Evolutionary conservation across 2,797 vertebrate species (phyloP).

Genomic region (Emys orbicularis): DNA sequence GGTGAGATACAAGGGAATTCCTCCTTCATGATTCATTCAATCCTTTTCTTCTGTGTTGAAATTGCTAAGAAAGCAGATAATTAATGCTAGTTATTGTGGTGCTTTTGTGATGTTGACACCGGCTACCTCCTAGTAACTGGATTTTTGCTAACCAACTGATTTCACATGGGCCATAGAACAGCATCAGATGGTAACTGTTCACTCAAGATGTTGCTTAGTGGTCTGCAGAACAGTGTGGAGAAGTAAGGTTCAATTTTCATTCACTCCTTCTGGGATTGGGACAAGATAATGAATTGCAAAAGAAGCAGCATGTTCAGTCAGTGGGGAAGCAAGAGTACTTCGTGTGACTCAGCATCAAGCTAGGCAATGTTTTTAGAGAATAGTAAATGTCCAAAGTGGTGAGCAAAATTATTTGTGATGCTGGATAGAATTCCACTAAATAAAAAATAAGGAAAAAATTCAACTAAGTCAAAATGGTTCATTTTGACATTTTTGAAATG

Average conservation of each 20-base stretch:
- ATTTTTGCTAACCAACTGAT: neutral
- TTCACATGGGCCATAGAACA: neutral
- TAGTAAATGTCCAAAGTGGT: neutral
- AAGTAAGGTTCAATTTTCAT: neutral
- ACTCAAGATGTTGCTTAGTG: neutral
- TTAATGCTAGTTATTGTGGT: neutral
- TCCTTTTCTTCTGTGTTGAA: neutral
- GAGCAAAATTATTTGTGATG: neutral
- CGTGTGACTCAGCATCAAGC: neutral
- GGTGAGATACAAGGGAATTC: neutral
- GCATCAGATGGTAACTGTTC: neutral
- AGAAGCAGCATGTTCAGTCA: neutral
- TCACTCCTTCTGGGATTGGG: too few relatives aligned
- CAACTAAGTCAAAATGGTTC: neutral
- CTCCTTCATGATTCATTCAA: neutral
- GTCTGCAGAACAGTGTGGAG: neutral
- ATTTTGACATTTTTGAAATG: neutral
- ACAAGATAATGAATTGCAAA: neutral
- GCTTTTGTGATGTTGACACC: neutral
- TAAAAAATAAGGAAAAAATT: neutral
- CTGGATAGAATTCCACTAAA: neutral
- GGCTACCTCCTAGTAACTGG: neutral
- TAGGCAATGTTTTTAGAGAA: neutral
- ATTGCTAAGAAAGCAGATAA: neutral
- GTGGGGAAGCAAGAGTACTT: neutral